A percentile compares a stretch with the other conserved stretches of the same genome.
These are phyloP conservation scores for Suillia variegata DNA, from an alignment of 2,888 invertebrate genomes.

Conservation along the genomic window DNA sequence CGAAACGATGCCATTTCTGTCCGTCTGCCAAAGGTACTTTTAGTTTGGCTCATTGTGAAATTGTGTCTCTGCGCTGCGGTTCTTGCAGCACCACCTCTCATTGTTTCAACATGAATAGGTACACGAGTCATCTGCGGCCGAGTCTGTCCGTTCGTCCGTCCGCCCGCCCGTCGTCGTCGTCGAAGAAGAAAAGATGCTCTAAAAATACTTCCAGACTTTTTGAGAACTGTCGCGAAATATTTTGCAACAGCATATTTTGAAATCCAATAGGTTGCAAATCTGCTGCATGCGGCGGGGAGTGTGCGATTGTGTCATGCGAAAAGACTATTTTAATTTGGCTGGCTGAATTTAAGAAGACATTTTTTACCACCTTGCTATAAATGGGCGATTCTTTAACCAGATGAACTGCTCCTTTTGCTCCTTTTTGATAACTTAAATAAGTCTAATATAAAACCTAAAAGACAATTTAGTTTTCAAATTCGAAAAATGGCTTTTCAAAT, in stretches of 20 bases:
- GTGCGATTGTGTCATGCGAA: too few relatives aligned
- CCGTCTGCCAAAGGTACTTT: background rate
- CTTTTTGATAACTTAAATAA: too few relatives aligned
- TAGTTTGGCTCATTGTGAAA: background rate
- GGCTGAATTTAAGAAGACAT: too few relatives aligned
- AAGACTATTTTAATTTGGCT: too few relatives aligned
- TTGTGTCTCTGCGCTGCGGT: background rate
- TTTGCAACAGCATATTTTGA: background rate
- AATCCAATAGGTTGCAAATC: background rate
- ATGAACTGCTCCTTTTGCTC: too few relatives aligned
- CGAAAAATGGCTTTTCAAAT: too few relatives aligned
- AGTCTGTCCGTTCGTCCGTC: background rate
- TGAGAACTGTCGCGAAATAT: background rate
- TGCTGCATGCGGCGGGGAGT: too few relatives aligned
- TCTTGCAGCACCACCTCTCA: background rate
- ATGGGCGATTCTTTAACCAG: too few relatives aligned
- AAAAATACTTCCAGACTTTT: slow-evolving; percentile 6
- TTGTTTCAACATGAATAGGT: background rate
- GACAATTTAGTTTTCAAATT: too few relatives aligned
- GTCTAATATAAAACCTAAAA: too few relatives aligned
- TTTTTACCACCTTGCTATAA: too few relatives aligned
- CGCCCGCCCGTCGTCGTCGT: background rate
- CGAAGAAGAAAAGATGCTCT: background rate
- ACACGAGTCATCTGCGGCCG: background rate
- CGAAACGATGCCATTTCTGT: background rate